Evolutionary conservation across 2,113 vertebrate species (phyloP).

Genomic region (Calidris pugnax): DNA sequence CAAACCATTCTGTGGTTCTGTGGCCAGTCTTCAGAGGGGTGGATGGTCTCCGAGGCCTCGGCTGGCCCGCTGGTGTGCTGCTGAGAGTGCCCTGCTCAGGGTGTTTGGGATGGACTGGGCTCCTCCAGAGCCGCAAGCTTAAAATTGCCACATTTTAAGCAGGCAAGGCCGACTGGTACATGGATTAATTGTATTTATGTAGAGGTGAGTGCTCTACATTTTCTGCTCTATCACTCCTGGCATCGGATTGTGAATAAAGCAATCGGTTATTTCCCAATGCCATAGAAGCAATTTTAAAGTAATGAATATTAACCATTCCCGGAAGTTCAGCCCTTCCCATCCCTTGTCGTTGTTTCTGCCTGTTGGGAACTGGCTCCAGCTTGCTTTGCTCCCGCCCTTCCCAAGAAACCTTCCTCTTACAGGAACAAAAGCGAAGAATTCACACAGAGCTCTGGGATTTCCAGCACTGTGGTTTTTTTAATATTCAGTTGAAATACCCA

Average conservation of each 20-base stretch:
- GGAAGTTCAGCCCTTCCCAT: background rate
- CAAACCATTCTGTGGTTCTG: background rate
- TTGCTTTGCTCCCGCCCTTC: background rate
- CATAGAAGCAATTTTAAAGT: background rate
- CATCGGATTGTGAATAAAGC: background rate
- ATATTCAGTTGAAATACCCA: background rate
- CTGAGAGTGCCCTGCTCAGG: background rate
- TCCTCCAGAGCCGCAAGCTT: too few species aligned
- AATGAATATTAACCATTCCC: background rate
- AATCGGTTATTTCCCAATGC: background rate
- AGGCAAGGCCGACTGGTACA: fast-evolving
- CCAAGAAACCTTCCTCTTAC: fast-evolving
- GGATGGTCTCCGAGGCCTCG: background rate
- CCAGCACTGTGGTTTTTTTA: background rate
- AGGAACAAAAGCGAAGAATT: background rate
- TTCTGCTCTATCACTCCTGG: background rate
- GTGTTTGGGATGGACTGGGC: fast-evolving
- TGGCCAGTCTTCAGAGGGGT: background rate
- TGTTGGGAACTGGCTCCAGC: fast-evolving
- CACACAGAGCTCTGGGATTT: background rate
- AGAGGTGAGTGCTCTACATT: fast-evolving
- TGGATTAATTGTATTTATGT: fast-evolving
- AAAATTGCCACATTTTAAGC: fast-evolving
- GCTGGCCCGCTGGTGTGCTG: background rate
- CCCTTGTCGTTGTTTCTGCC: background rate